phyloP scores from a whole-genome alignment of 2,797 vertebrate genomes.

The Adrianichthys oophorus region DNA sequence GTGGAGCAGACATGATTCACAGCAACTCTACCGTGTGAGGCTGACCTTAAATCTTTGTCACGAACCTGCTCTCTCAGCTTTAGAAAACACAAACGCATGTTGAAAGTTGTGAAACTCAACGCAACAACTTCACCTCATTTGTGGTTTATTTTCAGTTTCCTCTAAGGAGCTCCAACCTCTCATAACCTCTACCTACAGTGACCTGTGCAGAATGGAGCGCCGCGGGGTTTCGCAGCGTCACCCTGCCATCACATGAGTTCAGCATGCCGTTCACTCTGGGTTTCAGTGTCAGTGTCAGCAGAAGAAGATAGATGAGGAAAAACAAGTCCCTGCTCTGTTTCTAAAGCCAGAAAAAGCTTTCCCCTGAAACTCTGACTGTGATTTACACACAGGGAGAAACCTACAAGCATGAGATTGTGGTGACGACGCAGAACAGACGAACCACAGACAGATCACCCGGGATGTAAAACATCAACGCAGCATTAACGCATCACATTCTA shows the following conservation, averaged over 20 bases:
- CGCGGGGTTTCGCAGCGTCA: conserved; percentile 56
- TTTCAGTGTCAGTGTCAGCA: conserved; percentile 66
- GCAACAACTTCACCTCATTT: not conserved
- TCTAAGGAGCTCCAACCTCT: conserved; percentile 27
- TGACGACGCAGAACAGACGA: conserved; percentile 32
- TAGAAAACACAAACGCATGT: not conserved
- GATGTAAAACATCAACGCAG: conserved; percentile 11
- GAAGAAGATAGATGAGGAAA: conserved; percentile 30
- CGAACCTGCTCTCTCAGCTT: not conserved
- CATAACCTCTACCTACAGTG: conserved; percentile 45
- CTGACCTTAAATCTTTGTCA: not conserved
- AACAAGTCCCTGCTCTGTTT: conserved; percentile 55
- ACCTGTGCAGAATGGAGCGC: conserved; percentile 54
- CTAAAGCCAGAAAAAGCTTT: conserved; percentile 11
- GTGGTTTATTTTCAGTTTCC: conserved; percentile 12
- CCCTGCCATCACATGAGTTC: conserved; percentile 60
- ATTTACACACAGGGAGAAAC: not conserved
- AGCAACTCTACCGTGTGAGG: conserved; percentile 24
- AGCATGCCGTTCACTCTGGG: conserved; percentile 61
- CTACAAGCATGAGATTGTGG: conserved; percentile 1
- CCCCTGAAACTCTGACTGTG: not conserved
- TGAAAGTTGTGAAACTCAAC: not conserved
- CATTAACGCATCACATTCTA: conserved; percentile 17
- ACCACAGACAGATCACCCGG: conserved; percentile 18
- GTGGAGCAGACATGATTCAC: not conserved